Evolutionary conservation across 2,888 invertebrate genomes (phyloP).

Genomic region (Trimorus sp.): DNA sequence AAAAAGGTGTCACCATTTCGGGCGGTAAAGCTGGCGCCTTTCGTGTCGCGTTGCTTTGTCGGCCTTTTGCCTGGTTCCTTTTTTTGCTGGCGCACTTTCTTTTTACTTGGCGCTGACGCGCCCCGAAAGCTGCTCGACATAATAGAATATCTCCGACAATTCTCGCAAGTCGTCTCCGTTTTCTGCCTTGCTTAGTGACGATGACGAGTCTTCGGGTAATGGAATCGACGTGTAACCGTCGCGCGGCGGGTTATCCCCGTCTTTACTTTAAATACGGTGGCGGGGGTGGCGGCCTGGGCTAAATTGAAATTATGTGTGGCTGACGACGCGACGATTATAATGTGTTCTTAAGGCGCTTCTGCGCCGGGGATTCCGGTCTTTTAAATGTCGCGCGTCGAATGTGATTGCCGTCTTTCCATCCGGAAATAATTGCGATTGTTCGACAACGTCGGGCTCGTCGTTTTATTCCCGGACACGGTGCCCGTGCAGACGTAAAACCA

Average conservation of each 20-base stretch:
- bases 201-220: conserved; percentile 64
- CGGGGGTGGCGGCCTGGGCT: background rate
- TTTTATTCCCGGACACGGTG: conserved; percentile 15
- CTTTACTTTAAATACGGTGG: conserved; percentile 46
- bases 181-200: conserved; percentile 57
- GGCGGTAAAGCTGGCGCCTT: too few species aligned
- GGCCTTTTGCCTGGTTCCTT: too few species aligned
- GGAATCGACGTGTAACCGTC: conserved; percentile 66
- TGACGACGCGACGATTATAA: conserved; percentile 51
- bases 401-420: conserved; percentile 35
- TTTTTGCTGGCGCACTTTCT: conserved; percentile 21
- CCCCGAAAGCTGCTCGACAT: conserved; percentile 55
- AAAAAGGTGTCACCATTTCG: too few species aligned
- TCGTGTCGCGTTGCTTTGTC: too few species aligned
- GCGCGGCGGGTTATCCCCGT: conserved; percentile 56
- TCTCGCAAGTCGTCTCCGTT: conserved; percentile 51
- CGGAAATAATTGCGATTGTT: conserved; percentile 45
- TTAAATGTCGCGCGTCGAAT: conserved; percentile 43
- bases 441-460: background rate
- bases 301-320: conserved; percentile 63
- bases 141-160: conserved; percentile 61
- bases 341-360: conserved; percentile 42
- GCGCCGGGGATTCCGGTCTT: conserved; percentile 38
- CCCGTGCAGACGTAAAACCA: conserved; percentile 28
- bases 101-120: conserved; percentile 7